These are phyloP conservation scores for Lissocephala sabroskyi DNA, from an alignment of 2,888 invertebrate genomes.

Conservation along the genomic window DNA sequence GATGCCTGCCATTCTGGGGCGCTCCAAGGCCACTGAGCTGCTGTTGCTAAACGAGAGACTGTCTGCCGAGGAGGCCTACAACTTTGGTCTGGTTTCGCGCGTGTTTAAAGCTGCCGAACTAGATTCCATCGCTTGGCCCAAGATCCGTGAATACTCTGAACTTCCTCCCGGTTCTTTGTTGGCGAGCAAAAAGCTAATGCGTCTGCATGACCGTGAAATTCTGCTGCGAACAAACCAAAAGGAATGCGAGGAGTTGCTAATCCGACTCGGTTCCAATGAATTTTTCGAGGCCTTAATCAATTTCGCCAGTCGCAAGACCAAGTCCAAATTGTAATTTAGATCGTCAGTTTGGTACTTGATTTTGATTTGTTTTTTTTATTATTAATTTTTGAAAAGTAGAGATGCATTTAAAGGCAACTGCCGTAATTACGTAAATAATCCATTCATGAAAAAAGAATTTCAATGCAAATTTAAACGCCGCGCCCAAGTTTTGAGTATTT, in stretches of 20 bases:
- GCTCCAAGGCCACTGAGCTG: conserved; percentile 80
- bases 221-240: conserved; percentile 79
- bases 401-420: too few relatives aligned
- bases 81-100: conserved; percentile 84
- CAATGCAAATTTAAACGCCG: too few relatives aligned
- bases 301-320: conserved; percentile 49
- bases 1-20: conserved; percentile 89
- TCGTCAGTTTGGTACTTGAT: too few relatives aligned
- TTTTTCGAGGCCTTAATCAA: conserved; percentile 75
- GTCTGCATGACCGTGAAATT: conserved; percentile 75
- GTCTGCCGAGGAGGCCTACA: conserved; percentile 83
- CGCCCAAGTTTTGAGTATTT: too few relatives aligned
- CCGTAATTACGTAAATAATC: too few relatives aligned
- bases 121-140: conserved; percentile 76
- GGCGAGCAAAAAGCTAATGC: conserved; percentile 81
- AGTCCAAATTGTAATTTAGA: conserved; percentile 64
- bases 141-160: conserved; percentile 75
- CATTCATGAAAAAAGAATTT: too few relatives aligned
- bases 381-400: too few relatives aligned
- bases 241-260: conserved; percentile 80
- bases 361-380: too few relatives aligned
- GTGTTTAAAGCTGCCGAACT: conserved; percentile 80
- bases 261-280: conserved; percentile 79
- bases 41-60: conserved; percentile 83
- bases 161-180: conserved; percentile 76